Conservation (phyloP, 2,888 invertebrate genomes). For the Thecocarcelia acutangulata region DNA sequence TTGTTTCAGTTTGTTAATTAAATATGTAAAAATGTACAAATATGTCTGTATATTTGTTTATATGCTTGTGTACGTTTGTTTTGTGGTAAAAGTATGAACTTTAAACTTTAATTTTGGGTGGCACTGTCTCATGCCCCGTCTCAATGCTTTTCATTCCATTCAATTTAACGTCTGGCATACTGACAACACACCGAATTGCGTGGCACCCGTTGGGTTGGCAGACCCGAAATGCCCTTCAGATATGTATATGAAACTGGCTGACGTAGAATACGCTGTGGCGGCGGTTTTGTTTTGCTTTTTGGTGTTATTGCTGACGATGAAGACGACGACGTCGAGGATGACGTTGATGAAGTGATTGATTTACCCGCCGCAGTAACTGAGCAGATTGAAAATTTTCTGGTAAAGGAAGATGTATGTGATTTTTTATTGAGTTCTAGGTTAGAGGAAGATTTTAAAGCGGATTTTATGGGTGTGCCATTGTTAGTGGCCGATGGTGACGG, state of each 20-base stretch:
- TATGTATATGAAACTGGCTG: slow-evolving; percentile 91
- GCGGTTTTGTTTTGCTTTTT: slow-evolving; percentile 81
- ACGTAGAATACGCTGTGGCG: slow-evolving; percentile 89
- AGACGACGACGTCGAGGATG: slow-evolving; percentile 64
- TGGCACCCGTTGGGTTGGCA: slow-evolving; percentile 91
- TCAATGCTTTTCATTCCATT: not conserved
- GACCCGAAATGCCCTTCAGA: slow-evolving; percentile 89
- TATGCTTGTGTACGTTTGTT: not conserved
- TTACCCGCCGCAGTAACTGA: slow-evolving; percentile 62
- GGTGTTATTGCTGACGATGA: slow-evolving; percentile 56
- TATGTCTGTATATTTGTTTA: not conserved
- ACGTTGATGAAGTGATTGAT: slow-evolving; percentile 54
- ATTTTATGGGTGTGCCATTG: slow-evolving; percentile 74
- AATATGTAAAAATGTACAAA: not conserved
- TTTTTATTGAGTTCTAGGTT: slow-evolving; percentile 74
- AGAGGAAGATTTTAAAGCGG: slow-evolving; percentile 76
- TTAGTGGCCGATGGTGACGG: slow-evolving; percentile 62
- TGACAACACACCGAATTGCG: slow-evolving; percentile 82
- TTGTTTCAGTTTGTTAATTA: not conserved
- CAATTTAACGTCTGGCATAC: slow-evolving; percentile 78
- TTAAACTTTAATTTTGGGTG: slow-evolving; percentile 31
- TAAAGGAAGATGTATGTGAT: slow-evolving; percentile 47
- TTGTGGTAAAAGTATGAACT: slow-evolving; percentile 43
- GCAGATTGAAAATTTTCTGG: slow-evolving; percentile 62
- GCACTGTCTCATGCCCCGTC: not conserved